These are phyloP conservation scores for Callionymus lyra DNA, from an alignment of 2,113 vertebrate species.

Conservation along the genomic window DNA sequence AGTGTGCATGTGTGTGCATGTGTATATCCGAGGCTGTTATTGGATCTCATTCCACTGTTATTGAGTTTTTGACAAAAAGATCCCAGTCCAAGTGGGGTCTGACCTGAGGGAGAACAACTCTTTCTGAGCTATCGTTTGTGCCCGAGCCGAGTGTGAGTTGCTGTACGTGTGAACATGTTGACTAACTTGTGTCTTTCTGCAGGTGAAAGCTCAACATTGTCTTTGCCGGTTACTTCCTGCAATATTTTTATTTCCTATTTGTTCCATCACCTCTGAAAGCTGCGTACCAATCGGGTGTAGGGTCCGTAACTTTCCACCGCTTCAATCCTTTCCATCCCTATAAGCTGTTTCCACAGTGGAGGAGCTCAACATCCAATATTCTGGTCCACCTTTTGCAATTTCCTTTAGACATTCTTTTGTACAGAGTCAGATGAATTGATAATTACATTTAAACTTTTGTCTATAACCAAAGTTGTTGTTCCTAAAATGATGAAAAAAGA, in stretches of 20 bases:
- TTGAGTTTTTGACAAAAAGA: constrained; percentile 50
- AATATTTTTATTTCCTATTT: constrained; percentile 18
- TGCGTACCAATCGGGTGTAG: no score
- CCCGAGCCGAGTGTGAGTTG: no score
- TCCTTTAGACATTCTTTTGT: constrained; percentile 2
- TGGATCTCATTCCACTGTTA: constrained; percentile 60
- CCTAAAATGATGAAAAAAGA: no score
- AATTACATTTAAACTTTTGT: no score
- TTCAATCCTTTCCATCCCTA: constrained; percentile 1
- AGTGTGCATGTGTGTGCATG: constrained; percentile 21
- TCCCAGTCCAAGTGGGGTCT: constrained; percentile 55
- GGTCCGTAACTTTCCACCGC: neutral
- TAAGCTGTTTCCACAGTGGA: constrained; percentile 10
- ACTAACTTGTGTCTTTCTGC: constrained; percentile 42
- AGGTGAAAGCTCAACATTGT: constrained; percentile 2
- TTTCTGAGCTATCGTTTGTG: constrained; percentile 46
- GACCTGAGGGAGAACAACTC: constrained; percentile 47
- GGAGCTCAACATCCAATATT: constrained; percentile 4
- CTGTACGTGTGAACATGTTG: constrained; percentile 34
- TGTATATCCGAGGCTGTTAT: constrained; percentile 46
- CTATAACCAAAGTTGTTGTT: no score
- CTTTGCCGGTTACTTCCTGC: no score
- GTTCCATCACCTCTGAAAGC: neutral
- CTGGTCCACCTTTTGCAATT: constrained; percentile 1
- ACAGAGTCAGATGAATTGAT: neutral